Evolutionary conservation across 2,113 vertebrate genomes (phyloP).

Genomic region (Ploceus nigricollis): DNA sequence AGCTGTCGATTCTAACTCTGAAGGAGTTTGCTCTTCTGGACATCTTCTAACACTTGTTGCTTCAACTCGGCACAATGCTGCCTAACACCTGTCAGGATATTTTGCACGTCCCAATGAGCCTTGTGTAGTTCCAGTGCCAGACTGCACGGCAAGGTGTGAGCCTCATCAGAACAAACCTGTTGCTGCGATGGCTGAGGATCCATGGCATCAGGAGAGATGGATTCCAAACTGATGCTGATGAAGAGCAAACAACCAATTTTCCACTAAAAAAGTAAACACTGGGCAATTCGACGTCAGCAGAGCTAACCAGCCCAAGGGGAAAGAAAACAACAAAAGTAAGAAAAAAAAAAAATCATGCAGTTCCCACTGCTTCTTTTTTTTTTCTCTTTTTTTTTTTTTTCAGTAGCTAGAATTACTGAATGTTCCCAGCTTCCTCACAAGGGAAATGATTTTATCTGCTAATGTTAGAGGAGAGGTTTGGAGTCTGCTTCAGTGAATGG

Average conservation of each 20-base stretch:
- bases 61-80: neutral
- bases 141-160: neutral
- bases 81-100: neutral
- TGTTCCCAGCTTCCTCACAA: neutral
- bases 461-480: neutral
- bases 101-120: neutral
- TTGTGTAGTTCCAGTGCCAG: neutral
- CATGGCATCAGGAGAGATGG: accelerated
- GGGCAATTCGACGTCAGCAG: neutral
- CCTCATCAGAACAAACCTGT: neutral
- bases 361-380: neutral
- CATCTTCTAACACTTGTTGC: neutral
- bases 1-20: neutral
- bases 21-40: neutral
- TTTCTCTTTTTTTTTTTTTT: neutral
- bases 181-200: neutral
- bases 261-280: neutral
- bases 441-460: neutral
- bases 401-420: neutral
- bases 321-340: neutral
- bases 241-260: neutral
- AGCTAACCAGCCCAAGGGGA: neutral
- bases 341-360: neutral
- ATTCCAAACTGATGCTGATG: neutral
- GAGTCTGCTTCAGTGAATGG: neutral